phyloP scores from a whole-genome alignment of 2,797 vertebrate species.

The Podarcis lilfordi region DNA sequence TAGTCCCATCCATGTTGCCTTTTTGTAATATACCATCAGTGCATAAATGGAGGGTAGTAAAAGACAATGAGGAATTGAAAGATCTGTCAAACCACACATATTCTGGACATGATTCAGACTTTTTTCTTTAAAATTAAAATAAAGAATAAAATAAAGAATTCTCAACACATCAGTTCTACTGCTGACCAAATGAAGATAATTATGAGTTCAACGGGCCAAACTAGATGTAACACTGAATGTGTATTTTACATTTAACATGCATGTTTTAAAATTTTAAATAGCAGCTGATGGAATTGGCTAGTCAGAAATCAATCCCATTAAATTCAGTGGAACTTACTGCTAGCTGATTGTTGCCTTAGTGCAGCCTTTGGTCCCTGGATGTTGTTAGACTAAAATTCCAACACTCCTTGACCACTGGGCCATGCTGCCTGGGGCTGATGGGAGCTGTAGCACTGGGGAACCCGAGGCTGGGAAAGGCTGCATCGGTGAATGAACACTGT shows the following conservation, averaged over 20 bases:
- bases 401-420: not conserved
- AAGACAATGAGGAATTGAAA: not conserved
- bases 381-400: not conserved
- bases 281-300: too few relatives aligned
- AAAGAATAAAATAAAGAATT: too few relatives aligned
- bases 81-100: not conserved
- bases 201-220: not conserved
- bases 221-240: not conserved
- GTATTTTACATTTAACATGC: not conserved
- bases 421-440: not conserved
- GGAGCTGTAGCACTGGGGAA: not conserved
- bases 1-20: too few relatives aligned
- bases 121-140: not conserved
- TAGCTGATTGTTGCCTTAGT: too few relatives aligned
- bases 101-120: too few relatives aligned
- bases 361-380: too few relatives aligned
- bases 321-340: too few relatives aligned
- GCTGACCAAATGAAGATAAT: not conserved
- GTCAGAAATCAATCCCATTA: not conserved
- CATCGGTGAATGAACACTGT: constrained; percentile 17
- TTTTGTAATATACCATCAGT: too few relatives aligned
- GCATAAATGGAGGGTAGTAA: too few relatives aligned
- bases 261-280: not conserved
- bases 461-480: too few relatives aligned
- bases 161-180: not conserved